phyloP scores from a whole-genome alignment of 2,888 invertebrate genomes.

The Melinopterus prodromus region DNA sequence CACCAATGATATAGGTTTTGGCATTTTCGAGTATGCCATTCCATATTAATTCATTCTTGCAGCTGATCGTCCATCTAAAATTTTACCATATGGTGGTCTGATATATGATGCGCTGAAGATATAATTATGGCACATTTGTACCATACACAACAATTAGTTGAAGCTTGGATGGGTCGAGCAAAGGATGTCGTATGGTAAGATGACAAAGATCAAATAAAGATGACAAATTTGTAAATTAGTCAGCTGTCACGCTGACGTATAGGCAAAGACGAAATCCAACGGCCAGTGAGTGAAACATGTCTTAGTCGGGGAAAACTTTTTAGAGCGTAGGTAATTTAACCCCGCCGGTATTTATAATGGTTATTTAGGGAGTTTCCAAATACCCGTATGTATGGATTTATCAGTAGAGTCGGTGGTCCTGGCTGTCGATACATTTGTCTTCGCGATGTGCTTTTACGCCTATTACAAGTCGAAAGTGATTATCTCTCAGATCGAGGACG shows the following conservation, averaged over 20 bases:
- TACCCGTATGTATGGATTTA: conserved; percentile 15
- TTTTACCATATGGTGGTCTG: no score
- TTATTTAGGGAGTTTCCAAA: neutral
- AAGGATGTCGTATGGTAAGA: no score
- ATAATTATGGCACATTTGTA: no score
- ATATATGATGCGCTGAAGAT: no score
- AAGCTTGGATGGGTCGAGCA: no score
- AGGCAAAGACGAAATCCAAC: neutral
- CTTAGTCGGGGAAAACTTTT: neutral
- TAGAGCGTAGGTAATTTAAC: neutral
- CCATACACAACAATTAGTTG: no score
- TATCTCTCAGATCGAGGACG: conserved; percentile 14
- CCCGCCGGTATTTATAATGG: neutral
- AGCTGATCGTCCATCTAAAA: no score
- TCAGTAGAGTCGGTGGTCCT: conserved; percentile 14
- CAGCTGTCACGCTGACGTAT: neutral
- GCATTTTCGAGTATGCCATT: no score
- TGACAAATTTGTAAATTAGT: neutral
- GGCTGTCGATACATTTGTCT: conserved; percentile 14
- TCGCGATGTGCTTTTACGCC: conserved; percentile 9
- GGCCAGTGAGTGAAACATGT: neutral
- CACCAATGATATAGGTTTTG: no score
- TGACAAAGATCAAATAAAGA: no score
- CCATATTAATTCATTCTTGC: no score
- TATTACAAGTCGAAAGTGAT: conserved; percentile 17